These are phyloP conservation scores for Hemiprocne comata DNA, from an alignment of 2,113 vertebrate species.

Conservation along the genomic window DNA sequence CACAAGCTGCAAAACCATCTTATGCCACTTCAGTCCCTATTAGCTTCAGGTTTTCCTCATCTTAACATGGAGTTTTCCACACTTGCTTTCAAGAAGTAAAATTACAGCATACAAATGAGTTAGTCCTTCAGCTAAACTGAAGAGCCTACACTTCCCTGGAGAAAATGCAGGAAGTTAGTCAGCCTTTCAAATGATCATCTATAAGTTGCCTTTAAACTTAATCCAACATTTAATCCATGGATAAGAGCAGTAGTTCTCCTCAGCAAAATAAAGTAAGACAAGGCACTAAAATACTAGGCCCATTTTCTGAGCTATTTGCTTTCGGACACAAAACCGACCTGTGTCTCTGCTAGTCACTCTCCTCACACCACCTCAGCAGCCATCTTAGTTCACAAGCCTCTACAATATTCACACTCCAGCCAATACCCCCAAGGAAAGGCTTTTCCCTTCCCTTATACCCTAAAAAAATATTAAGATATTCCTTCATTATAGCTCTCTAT, in stretches of 20 bases:
- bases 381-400: not conserved
- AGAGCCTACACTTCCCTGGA: not conserved
- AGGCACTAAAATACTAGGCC: not conserved
- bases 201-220: not conserved
- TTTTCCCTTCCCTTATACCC: accelerated
- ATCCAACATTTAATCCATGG: accelerated
- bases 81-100: not conserved
- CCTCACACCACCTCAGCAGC: not conserved
- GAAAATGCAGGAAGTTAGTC: not conserved
- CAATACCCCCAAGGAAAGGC: accelerated
- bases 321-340: not conserved
- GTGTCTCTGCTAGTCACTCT: accelerated
- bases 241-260: not conserved
- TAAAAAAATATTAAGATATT: accelerated
- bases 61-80: not conserved
- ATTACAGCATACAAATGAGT: not conserved
- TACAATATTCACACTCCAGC: accelerated
- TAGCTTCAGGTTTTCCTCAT: not conserved
- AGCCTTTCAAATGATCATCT: not conserved
- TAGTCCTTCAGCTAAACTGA: not conserved
- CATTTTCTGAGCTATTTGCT: not conserved
- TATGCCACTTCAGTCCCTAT: accelerated
- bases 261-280: not conserved
- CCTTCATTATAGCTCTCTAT: not conserved
- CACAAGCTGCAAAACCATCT: not conserved